Percentiles rank a stretch among this genome's conserved stretches.
These are phyloP conservation scores for Drosophila picticornis DNA, from an alignment of 2,888 invertebrate species.

Conservation along the genomic window DNA sequence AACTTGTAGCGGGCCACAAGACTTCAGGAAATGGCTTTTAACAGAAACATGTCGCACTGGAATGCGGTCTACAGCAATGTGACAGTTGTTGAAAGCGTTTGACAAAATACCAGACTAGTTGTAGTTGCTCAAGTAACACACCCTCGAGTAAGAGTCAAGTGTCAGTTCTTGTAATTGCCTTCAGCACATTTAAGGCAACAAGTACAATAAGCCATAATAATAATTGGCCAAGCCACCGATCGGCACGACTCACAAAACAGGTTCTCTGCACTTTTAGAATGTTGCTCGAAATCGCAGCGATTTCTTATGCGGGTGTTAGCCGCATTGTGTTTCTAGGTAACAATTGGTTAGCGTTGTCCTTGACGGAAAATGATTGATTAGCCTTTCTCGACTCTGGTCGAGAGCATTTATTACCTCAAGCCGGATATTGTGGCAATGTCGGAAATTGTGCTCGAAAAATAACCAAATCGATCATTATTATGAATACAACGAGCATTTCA, in stretches of 20 bases:
- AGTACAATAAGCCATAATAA: conserved; percentile 4
- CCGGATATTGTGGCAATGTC: conserved; percentile 62
- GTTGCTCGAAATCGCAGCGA: conserved; percentile 40
- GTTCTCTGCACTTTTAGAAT: conserved; percentile 63
- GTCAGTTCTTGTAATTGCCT: conserved; percentile 47
- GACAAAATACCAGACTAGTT: conserved; percentile 38
- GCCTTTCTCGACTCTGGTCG: conserved; percentile 10
- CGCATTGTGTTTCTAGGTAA: conserved; percentile 45
- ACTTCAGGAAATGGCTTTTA: conserved; percentile 36
- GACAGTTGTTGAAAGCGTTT: conserved; percentile 43
- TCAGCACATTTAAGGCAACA: conserved; percentile 60
- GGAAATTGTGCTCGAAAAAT: conserved; percentile 32
- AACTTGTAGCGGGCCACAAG: conserved; percentile 7
- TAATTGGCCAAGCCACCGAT: conserved; percentile 50
- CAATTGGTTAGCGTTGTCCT: conserved; percentile 38
- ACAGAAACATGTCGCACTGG: conserved; percentile 28
- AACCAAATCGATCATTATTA: conserved; percentile 4
- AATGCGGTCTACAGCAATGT: conserved; percentile 47
- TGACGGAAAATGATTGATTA: conserved; percentile 59
- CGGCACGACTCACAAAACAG: conserved; percentile 64
- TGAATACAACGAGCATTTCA: neutral
- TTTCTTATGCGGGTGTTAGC: conserved; percentile 51
- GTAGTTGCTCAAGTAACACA: conserved; percentile 33
- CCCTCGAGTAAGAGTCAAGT: conserved; percentile 53
- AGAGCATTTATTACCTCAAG: conserved; percentile 32